Percentiles rank a stretch among this genome's conserved stretches.
phyloP scores from a whole-genome alignment of 37 sponge, comb jelly and placozoan genomes.

The Amphimedon queenslandica region DNA sequence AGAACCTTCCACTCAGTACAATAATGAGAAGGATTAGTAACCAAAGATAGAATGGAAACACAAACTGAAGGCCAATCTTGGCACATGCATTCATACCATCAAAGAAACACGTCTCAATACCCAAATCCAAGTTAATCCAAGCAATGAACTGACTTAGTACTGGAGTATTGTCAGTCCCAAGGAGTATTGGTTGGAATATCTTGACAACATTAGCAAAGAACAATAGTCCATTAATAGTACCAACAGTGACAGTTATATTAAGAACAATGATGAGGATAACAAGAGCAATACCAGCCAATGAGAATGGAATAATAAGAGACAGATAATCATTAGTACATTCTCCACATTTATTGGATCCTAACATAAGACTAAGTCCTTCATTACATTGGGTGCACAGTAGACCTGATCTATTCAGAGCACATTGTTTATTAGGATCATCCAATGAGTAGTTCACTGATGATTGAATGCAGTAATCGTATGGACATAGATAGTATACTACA shows the following conservation, averaged over 20 bases:
- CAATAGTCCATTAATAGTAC: constrained; percentile 26
- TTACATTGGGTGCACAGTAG: constrained; percentile 18
- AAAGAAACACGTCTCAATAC: constrained; percentile 14
- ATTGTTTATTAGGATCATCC: constrained; percentile 7
- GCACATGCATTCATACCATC: constrained; percentile 2
- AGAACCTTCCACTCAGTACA: no score
- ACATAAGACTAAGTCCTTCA: constrained; percentile 6
- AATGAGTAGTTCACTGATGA: background rate
- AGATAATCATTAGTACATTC: constrained; percentile 17
- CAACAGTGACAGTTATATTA: constrained; percentile 18
- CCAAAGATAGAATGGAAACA: constrained; percentile 15
- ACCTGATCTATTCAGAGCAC: constrained; percentile 17
- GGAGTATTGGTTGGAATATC: background rate
- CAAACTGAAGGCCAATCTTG: constrained; percentile 18
- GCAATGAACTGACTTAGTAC: constrained; percentile 8
- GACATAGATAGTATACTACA: background rate
- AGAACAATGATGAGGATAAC: constrained; percentile 1
- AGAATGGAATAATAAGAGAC: constrained; percentile 4
- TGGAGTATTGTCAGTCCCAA: background rate
- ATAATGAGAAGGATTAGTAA: background rate
- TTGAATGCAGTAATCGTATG: constrained; percentile 15
- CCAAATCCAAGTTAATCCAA: constrained; percentile 16
- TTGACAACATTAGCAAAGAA: constrained; percentile 30
- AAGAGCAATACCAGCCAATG: constrained; percentile 16
- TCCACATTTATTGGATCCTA: constrained; percentile 18